A percentile compares a stretch with the other conserved stretches of the same genome.
phyloP scores from a whole-genome alignment of 2,888 invertebrate genomes.

The Lasioglossum marginatum region DNA sequence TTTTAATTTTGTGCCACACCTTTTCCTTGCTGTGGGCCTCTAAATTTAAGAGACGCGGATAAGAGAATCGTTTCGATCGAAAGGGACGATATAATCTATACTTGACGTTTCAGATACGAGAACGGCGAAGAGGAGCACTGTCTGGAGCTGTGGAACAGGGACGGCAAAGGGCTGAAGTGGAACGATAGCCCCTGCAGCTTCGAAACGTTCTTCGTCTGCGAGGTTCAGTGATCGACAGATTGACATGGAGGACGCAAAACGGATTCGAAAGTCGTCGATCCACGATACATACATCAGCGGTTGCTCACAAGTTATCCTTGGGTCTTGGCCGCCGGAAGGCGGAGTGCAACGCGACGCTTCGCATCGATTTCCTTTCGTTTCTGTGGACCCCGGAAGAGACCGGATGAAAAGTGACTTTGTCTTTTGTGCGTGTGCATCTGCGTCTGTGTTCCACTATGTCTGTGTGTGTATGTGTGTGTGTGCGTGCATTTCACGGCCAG shows the following conservation, averaged over 20 bases:
- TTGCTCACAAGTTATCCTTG: slow-evolving; percentile 40
- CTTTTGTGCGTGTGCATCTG: not conserved
- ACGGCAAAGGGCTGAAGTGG: slow-evolving; percentile 96
- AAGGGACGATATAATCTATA: not conserved
- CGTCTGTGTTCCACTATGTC: not conserved
- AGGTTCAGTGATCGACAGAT: slow-evolving; percentile 87
- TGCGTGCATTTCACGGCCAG: slow-evolving; percentile 1
- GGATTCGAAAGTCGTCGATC: slow-evolving; percentile 46
- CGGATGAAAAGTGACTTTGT: slow-evolving; percentile 29
- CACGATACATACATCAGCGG: slow-evolving; percentile 17
- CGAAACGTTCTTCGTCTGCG: slow-evolving; percentile 96
- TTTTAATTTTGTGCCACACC: too few relatives aligned
- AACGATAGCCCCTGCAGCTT: slow-evolving; percentile 97
- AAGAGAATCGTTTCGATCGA: not conserved
- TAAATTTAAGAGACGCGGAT: not conserved
- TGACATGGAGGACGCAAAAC: slow-evolving; percentile 37
- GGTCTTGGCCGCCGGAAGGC: slow-evolving; percentile 9
- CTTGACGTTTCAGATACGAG: slow-evolving; percentile 88
- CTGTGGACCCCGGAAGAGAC: not conserved
- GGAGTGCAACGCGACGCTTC: slow-evolving; percentile 1
- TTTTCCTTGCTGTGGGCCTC: too few relatives aligned
- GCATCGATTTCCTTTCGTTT: slow-evolving; percentile 49
- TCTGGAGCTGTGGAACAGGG: slow-evolving; percentile 95
- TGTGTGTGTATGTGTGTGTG: not conserved
- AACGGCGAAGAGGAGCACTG: slow-evolving; percentile 97